Evolutionary conservation across 2,797 vertebrate species (phyloP), one percentile per base, ranked within the genome.

Genomic region (Neomorphus geoffroyi): DNA sequence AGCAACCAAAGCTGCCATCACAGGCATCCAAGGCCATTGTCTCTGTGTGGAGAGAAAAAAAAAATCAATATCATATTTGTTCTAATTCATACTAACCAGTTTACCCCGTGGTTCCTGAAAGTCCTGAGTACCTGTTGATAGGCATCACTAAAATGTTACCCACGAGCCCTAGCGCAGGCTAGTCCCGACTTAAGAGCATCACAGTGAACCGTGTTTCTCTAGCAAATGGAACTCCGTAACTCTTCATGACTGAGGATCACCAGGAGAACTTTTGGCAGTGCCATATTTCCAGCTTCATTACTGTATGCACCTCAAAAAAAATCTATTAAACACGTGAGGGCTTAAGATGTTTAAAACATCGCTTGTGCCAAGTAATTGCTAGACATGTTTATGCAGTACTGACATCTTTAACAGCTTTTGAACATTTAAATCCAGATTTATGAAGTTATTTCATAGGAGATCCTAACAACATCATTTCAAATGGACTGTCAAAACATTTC

Each of bases 21-120:
- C 98, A 97, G 99, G 99, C 98, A 99, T 99, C 99, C 99, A 99
- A 98, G 99, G 98, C 99, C 99, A 99, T 97, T 98, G 98, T 96
- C 98, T 99, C 99, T 99, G 99, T 97, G 96, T 97, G 93, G 95
- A 98, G 96, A 96, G 97, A 97, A 98, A 98, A 96, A 97, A 95
- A 96, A 97, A 98, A 97, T 98, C 97, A 98, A 82, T 96, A 97
- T 97, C 97, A 97, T 92, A 97, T 97, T 97, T 95, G 97, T 43
- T 97, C 97, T 95, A 97, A 78, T 91, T 97, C 92, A 97, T 80
- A 94, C 60, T 93, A 86, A 80, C 56, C 90, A 94, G 80, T 96
- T 96, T 96, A 96, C 86, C 96, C 95, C 56, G 74, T 96, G 95
- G 95, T 53, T 97, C 95, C 97, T 96, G 86, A 84, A 91, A 96